Percentiles rank a stretch among this genome's conserved stretches.
Evolutionary conservation across 2,888 invertebrate genomes (phyloP).

Genomic region (Amorpha juglandis): DNA sequence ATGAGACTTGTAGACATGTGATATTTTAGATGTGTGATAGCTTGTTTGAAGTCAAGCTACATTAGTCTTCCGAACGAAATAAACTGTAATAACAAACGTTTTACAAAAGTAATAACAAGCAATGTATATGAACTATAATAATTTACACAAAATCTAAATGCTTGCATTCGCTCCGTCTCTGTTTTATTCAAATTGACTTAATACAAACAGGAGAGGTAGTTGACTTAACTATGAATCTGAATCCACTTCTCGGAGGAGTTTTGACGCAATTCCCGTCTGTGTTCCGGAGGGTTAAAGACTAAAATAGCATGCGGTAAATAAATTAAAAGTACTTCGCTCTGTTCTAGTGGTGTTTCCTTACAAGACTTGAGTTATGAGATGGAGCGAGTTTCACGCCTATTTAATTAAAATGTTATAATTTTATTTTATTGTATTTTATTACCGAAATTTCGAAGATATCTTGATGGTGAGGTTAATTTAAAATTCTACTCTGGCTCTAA

Average conservation of each 20-base stretch:
- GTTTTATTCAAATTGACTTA: constrained; percentile 64
- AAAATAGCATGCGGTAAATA: constrained; percentile 50
- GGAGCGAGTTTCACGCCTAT: constrained; percentile 30
- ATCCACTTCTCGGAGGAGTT: constrained; percentile 40
- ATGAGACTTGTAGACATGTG: too few relatives aligned
- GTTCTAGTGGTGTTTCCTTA: constrained; percentile 61
- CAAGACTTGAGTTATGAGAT: constrained; percentile 42
- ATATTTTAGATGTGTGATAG: too few relatives aligned
- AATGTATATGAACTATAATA: constrained; percentile 49
- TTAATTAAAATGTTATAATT: constrained; percentile 24
- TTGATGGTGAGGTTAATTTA: not conserved
- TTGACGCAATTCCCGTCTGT: constrained; percentile 41
- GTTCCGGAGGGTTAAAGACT: constrained; percentile 46
- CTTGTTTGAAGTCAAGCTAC: too few relatives aligned
- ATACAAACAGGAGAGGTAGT: constrained; percentile 65
- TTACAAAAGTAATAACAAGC: constrained; percentile 17
- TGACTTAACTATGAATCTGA: constrained; percentile 64
- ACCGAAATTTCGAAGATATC: constrained; percentile 10
- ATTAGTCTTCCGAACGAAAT: too few relatives aligned
- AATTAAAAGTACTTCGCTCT: constrained; percentile 61
- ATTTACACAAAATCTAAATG: constrained; percentile 38
- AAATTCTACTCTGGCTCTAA: not conserved
- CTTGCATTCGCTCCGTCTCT: constrained; percentile 38
- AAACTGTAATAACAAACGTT: too few relatives aligned
- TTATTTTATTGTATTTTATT: constrained; percentile 18